Evolutionary conservation across 2,797 vertebrate species (phyloP).

Genomic region (Myripristis jacobus): DNA sequence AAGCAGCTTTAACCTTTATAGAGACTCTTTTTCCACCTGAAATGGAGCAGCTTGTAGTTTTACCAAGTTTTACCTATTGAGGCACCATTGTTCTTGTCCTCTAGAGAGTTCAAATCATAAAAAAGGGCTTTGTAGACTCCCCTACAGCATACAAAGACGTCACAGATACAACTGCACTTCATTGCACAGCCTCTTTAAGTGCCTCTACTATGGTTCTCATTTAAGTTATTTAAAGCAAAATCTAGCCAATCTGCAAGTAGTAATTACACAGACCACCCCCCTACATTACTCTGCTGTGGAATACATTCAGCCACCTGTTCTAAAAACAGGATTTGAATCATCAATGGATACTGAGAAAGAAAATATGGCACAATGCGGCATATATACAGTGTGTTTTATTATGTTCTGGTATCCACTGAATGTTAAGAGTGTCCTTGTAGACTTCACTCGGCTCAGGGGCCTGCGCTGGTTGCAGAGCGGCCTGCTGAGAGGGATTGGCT

Average conservation of each 20-base stretch:
- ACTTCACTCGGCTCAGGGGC: slow-evolving; percentile 33
- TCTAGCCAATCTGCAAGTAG: neutral
- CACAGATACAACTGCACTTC: no score
- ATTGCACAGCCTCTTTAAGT: neutral
- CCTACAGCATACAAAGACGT: no score
- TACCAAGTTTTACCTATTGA: neutral
- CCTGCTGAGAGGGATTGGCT: slow-evolving; percentile 57
- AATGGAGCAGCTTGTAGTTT: neutral
- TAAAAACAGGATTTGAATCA: slow-evolving; percentile 25
- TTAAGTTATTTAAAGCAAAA: neutral
- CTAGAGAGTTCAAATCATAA: neutral
- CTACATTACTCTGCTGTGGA: neutral
- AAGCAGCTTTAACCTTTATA: no score
- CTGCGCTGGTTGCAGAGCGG: slow-evolving; percentile 21
- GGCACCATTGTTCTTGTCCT: neutral
- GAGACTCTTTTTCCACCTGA: neutral
- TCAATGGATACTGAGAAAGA: neutral
- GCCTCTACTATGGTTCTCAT: neutral
- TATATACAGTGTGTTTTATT: no score
- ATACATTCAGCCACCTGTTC: slow-evolving; percentile 8
- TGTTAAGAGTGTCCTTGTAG: slow-evolving; percentile 38
- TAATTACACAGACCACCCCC: neutral
- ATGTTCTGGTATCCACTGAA: slow-evolving; percentile 30
- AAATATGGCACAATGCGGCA: no score
- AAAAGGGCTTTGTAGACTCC: no score